A percentile compares a stretch with the other conserved stretches of the same genome.
Conservation (phyloP, 1,140 invertebrate genomes). For the Drosophila oshimai region DNA sequence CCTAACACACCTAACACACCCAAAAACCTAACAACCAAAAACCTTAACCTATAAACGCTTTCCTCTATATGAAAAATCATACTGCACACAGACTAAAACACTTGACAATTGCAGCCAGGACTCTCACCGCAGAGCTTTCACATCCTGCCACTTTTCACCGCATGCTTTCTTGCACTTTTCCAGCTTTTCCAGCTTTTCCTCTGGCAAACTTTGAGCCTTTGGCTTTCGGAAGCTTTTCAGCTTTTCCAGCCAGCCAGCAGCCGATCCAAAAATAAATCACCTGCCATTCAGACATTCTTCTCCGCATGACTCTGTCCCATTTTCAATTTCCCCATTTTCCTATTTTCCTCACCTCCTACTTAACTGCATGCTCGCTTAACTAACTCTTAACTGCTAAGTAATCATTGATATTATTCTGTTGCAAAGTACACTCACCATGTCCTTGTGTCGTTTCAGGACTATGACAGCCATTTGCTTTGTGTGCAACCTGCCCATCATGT, state of each 20-base stretch:
- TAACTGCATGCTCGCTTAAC: slow-evolving; percentile 16
- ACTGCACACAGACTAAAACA: neutral
- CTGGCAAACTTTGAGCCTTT: slow-evolving; percentile 13
- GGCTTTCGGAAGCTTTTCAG: neutral
- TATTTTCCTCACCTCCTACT: neutral
- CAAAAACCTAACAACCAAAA: slow-evolving; percentile 9
- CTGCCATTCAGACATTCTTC: slow-evolving; percentile 16
- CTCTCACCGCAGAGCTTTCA: slow-evolving; percentile 8
- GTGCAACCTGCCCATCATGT: slow-evolving; percentile 96
- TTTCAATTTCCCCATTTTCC: neutral
- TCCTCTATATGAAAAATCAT: neutral
- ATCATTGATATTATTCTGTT: neutral
- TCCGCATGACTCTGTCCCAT: slow-evolving; percentile 9
- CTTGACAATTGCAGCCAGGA: neutral
- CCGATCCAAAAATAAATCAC: slow-evolving; percentile 28
- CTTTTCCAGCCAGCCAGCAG: slow-evolving; percentile 7
- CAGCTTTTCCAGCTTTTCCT: neutral
- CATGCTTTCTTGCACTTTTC: slow-evolving; percentile 5
- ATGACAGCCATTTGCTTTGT: slow-evolving; percentile 97
- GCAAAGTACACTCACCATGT: neutral
- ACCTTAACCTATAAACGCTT: neutral
- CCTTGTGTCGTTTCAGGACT: slow-evolving; percentile 86
- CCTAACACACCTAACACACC: too few relatives aligned
- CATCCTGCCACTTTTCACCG: neutral
- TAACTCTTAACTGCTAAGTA: neutral